A percentile compares a stretch with the other conserved stretches of the same genome.
These are phyloP conservation scores for Agrochola lychnidis DNA, from an alignment of 2,888 invertebrate species.

Conservation along the genomic window DNA sequence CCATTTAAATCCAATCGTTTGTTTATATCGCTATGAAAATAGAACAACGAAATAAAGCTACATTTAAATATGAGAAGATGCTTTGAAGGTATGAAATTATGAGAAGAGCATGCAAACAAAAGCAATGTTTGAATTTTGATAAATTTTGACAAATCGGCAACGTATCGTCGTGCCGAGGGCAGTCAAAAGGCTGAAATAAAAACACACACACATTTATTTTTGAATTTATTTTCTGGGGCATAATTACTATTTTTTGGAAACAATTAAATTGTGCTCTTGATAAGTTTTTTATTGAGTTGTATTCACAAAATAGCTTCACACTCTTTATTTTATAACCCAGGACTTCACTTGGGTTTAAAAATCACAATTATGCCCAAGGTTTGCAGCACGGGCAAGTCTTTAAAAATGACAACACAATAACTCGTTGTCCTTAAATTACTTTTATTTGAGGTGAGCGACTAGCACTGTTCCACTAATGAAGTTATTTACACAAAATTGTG, in stretches of 20 bases:
- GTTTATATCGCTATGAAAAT: conserved; percentile 15
- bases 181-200: conserved; percentile 51
- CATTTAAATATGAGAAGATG: conserved; percentile 16
- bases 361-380: conserved; percentile 43
- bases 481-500: conserved; percentile 7
- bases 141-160: conserved; percentile 43
- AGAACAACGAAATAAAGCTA: conserved; percentile 26
- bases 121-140: conserved; percentile 18
- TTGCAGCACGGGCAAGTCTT: conserved; percentile 4
- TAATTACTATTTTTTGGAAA: conserved; percentile 16
- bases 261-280: conserved; percentile 1
- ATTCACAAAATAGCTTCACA: conserved; percentile 13
- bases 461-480: conserved; percentile 13
- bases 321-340: neutral
- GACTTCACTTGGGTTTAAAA: conserved; percentile 17
- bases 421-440: conserved; percentile 25
- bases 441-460: conserved; percentile 36
- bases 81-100: conserved; percentile 20
- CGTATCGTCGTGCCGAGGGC: conserved; percentile 23
- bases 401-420: conserved; percentile 33
- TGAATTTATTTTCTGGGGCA: conserved; percentile 33
- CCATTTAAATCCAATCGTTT: conserved; percentile 38
- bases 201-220: conserved; percentile 35
- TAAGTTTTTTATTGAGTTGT: neutral
- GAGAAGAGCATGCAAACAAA: conserved; percentile 40